phyloP scores from a whole-genome alignment of 2,888 invertebrate species.

The Polydrusus cervinus region DNA sequence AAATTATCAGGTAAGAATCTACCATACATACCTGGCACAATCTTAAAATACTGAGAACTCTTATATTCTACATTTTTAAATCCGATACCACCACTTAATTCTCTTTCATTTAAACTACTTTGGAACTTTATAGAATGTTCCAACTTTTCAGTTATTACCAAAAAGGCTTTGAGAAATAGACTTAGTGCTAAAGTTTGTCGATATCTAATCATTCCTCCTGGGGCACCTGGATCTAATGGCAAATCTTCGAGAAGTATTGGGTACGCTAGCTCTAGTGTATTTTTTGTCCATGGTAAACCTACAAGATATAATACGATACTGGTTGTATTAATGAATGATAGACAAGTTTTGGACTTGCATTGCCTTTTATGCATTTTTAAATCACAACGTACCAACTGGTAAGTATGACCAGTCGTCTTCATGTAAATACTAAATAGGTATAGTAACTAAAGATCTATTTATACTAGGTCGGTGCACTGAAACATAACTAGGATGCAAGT shows the following conservation, averaged over 20 bases:
- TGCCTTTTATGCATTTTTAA: too few relatives aligned
- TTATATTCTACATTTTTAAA: constrained; percentile 76
- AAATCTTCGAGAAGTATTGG: constrained; percentile 81
- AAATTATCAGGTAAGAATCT: too few relatives aligned
- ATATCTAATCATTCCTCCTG: constrained; percentile 81
- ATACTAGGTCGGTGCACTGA: too few relatives aligned
- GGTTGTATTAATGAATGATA: too few relatives aligned
- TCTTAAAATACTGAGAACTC: constrained; percentile 81
- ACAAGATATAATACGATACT: constrained; percentile 1
- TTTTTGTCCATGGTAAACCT: constrained; percentile 61
- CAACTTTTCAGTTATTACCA: constrained; percentile 74
- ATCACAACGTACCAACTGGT: too few relatives aligned
- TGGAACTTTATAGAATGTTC: not conserved
- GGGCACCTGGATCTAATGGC: constrained; percentile 79
- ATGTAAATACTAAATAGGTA: too few relatives aligned
- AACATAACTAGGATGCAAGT: too few relatives aligned
- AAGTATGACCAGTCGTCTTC: too few relatives aligned
- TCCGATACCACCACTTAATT: constrained; percentile 74
- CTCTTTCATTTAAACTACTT: constrained; percentile 70
- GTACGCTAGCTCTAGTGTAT: constrained; percentile 73
- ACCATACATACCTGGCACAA: constrained; percentile 68
- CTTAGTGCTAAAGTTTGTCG: constrained; percentile 79
- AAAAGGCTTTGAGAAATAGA: constrained; percentile 80
- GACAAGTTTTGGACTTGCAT: too few relatives aligned
- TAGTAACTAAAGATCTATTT: too few relatives aligned